Evolutionary conservation across 2,888 invertebrate species (phyloP).

Genomic region (Rhynchonema sp.): DNA sequence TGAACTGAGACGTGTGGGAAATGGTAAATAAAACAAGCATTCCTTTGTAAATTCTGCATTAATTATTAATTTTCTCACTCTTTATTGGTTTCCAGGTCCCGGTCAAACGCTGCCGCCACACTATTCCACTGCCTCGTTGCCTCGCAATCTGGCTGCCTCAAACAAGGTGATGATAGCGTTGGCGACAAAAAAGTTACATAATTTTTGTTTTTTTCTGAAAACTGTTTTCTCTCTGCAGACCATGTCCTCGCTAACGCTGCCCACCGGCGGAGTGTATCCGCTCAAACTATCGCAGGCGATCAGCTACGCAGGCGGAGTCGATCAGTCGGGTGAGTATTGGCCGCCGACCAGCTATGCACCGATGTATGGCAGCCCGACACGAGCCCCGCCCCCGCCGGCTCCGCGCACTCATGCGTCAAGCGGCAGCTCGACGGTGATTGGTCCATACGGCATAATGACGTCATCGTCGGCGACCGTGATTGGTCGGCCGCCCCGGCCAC

Average conservation of each 20-base stretch:
- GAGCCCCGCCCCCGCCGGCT: background rate
- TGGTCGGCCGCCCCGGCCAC: background rate
- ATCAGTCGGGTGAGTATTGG: background rate
- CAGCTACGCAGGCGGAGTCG: background rate
- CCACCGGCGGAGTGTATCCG: slow-evolving; percentile 14
- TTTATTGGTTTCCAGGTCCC: too few relatives aligned
- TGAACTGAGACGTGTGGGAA: slow-evolving; percentile 17
- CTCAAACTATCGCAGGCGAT: slow-evolving; percentile 7
- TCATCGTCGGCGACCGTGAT: background rate
- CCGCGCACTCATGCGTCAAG: too few relatives aligned
- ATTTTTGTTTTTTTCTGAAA: background rate
- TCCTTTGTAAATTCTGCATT: too few relatives aligned
- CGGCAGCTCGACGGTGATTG: too few relatives aligned
- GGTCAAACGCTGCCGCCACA: slow-evolving; percentile 4
- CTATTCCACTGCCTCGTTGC: slow-evolving; percentile 18
- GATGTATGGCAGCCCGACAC: background rate
- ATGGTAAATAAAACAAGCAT: slow-evolving; percentile 6
- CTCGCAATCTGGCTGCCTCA: slow-evolving; percentile 12
- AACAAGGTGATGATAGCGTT: background rate
- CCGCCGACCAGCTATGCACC: background rate
- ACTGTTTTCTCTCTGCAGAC: slow-evolving; percentile 11
- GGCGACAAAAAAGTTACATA: too few relatives aligned
- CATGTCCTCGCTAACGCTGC: slow-evolving; percentile 16
- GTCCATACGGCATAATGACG: background rate
- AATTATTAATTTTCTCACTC: too few relatives aligned